These are phyloP conservation scores for Chymomyza caudatula DNA, from an alignment of 2,888 invertebrate species.

Conservation along the genomic window DNA sequence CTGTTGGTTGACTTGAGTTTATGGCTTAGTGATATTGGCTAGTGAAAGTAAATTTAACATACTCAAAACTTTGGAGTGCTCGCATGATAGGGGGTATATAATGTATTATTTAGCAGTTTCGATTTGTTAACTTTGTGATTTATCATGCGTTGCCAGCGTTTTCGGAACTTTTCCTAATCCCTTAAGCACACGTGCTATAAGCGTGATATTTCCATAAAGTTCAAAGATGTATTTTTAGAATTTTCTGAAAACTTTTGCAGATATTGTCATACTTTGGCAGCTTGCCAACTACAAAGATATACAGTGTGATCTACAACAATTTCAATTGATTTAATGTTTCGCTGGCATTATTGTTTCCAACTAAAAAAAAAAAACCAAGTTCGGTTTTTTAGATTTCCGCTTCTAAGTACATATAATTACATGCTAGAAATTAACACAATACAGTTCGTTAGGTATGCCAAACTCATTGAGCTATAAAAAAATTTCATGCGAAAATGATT, in stretches of 20 bases:
- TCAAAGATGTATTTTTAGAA: slow-evolving; percentile 19
- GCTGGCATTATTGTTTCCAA: not conserved
- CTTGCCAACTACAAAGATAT: slow-evolving; percentile 18
- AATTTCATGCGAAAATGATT: not conserved
- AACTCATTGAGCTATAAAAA: too few species aligned
- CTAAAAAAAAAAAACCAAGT: not conserved
- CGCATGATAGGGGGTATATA: not conserved
- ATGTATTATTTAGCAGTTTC: not conserved
- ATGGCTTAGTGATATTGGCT: not conserved
- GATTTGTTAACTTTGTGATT: not conserved
- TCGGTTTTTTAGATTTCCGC: not conserved
- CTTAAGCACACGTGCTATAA: slow-evolving; percentile 23
- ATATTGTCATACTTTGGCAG: slow-evolving; percentile 19
- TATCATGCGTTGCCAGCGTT: not conserved
- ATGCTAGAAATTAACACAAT: not conserved
- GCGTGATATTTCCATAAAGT: slow-evolving; percentile 44
- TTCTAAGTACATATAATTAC: not conserved
- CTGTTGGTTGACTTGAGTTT: not conserved
- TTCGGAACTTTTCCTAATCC: not conserved
- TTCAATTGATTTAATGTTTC: not conserved
- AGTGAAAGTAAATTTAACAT: not conserved
- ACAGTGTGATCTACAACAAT: slow-evolving; percentile 18
- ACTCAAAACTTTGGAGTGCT: not conserved
- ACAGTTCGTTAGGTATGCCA: too few species aligned
- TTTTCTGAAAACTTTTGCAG: not conserved